phyloP scores from a whole-genome alignment of 2,888 invertebrate genomes.

The Drosophila koepferae region DNA sequence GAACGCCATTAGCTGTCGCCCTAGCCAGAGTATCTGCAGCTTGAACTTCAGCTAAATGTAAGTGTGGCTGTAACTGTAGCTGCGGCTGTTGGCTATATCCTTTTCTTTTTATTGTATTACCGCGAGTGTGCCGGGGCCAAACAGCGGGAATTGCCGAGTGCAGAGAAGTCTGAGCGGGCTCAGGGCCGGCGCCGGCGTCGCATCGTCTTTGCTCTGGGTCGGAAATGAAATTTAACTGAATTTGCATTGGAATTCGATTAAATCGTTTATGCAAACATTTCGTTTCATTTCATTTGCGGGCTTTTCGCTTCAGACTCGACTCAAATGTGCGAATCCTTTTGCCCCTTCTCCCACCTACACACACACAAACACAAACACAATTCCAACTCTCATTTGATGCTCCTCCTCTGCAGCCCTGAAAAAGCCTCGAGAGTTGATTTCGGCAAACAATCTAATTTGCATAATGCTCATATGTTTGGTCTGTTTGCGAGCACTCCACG shows the following conservation, averaged over 20 bases:
- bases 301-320: slow-evolving; percentile 60
- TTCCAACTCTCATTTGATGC: slow-evolving; percentile 38
- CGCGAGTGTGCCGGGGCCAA: slow-evolving; percentile 73
- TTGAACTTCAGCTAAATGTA: slow-evolving; percentile 26
- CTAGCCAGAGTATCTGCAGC: slow-evolving; percentile 33
- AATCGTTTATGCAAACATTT: slow-evolving; percentile 84
- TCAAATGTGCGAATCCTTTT: slow-evolving; percentile 73
- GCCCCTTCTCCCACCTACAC: background rate
- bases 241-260: slow-evolving; percentile 85
- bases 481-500: slow-evolving; percentile 18
- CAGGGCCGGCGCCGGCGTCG: slow-evolving; percentile 18
- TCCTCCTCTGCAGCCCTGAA: slow-evolving; percentile 42
- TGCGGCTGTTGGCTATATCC: slow-evolving; percentile 50
- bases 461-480: slow-evolving; percentile 82
- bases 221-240: slow-evolving; percentile 84
- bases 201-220: slow-evolving; percentile 32
- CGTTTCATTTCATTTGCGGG: slow-evolving; percentile 81
- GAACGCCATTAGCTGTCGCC: slow-evolving; percentile 21
- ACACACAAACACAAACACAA: background rate
- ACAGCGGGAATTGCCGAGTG: slow-evolving; percentile 21
- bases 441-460: slow-evolving; percentile 74
- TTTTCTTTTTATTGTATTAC: slow-evolving; percentile 82
- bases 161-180: slow-evolving; percentile 34
- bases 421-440: slow-evolving; percentile 75
- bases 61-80: slow-evolving; percentile 24